Base-by-base conservation (phyloP, 2,113 vertebrate species). In the Spheniscus mendiculus region DNA sequence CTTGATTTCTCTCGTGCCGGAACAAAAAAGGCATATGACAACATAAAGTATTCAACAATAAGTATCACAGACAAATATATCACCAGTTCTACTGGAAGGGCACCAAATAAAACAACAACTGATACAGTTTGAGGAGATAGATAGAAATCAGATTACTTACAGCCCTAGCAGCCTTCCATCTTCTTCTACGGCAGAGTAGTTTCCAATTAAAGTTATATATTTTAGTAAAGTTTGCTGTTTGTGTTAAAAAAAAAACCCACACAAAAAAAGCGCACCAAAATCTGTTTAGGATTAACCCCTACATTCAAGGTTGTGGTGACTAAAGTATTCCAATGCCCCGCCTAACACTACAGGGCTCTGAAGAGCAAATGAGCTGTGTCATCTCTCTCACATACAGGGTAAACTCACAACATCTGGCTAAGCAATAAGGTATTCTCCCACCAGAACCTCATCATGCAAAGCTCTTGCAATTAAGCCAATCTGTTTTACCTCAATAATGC, bases 361-460 rank as follows among this genome's bases (percentile, higher is more conserved):
- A 79, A 58, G 53, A 90, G 34, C 67, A 92, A 97, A 86, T 71
- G 71, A 95, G 38, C 85, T 94, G 83, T 70, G 32, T 76, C 71
- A 81, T 87, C 83, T 45, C 69, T 52, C 71, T 96, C 74, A 44
- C 58, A 83, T 45, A 29, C 44, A 63, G 58, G 61, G 67, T 56
- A 92, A 94, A 92, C 58, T 78, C 88, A 94, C 58, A 90, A 80
- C 94, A 92, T 36, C 90, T 97, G 95, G 92, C 29, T 92, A 73
- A 97, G 85, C 63, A 90, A 89, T 83, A 83, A 94, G 85, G 59
- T 38, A 90, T 10, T 91, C 71, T 85, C 83, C 66, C 93, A 96
- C 63, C 82, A 95, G 73, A 95, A 93, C 45, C 58, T 95, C 88
- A 90, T 93, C 71, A 74, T 40, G 83, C 50, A 83, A 92, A 96